Evolutionary conservation across 2,888 invertebrate genomes (phyloP).

Genomic region (Leptothorax acervorum): DNA sequence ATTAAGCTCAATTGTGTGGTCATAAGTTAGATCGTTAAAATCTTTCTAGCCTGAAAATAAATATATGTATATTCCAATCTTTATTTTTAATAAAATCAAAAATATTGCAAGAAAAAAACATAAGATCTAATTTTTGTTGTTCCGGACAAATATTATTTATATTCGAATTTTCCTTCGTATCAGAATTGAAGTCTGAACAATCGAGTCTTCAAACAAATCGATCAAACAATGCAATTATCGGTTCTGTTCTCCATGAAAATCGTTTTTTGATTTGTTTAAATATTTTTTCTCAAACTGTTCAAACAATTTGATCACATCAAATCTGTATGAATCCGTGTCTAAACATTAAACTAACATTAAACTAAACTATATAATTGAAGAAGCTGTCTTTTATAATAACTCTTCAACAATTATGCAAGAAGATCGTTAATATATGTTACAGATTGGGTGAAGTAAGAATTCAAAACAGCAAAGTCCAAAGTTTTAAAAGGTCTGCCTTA

Average conservation of each 20-base stretch:
- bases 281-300: neutral
- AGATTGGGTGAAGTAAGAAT: constrained; percentile 10
- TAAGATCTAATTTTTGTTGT: neutral
- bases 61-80: neutral
- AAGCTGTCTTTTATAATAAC: neutral
- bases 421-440: constrained; percentile 16
- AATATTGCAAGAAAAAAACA: neutral
- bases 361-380: constrained; percentile 10
- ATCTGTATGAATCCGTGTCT: constrained; percentile 8
- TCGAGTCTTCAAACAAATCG: neutral
- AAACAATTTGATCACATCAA: constrained; percentile 24
- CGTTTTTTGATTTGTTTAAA: neutral
- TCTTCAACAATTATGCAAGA: neutral
- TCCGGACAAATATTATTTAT: neutral
- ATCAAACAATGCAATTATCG: neutral
- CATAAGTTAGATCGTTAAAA: neutral
- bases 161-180: neutral
- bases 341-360: constrained; percentile 3
- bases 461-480: neutral
- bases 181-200: neutral
- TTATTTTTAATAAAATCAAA: neutral
- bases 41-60: too few relatives aligned
- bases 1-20: neutral
- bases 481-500: neutral
- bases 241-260: neutral